phyloP scores from a whole-genome alignment of 35 echinoderm and acorn worm species.

The Lytechinus pictus region DNA sequence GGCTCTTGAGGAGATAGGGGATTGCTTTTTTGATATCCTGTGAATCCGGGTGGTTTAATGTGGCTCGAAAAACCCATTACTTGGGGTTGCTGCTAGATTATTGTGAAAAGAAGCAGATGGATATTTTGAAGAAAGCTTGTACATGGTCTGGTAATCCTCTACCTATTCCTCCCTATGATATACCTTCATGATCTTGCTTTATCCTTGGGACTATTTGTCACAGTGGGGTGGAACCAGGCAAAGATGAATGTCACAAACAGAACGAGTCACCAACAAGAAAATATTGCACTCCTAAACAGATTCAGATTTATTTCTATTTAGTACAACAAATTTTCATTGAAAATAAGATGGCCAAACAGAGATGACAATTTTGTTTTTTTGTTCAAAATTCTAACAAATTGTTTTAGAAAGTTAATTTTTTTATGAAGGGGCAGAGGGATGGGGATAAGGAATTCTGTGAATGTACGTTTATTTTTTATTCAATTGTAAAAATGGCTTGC shows the following conservation, averaged over 20 bases:
- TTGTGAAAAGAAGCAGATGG: background rate
- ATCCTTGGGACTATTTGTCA: slow-evolving; percentile 8
- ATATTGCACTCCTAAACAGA: background rate
- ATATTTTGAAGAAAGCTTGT: slow-evolving; percentile 20
- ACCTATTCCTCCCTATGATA: background rate
- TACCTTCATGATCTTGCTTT: background rate
- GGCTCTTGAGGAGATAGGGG: background rate
- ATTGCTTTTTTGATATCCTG: background rate
- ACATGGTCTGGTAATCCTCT: slow-evolving; percentile 25
- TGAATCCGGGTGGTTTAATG: background rate
- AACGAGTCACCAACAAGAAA: background rate
- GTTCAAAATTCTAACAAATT: no score
- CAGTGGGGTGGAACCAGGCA: background rate
- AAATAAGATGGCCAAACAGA: background rate
- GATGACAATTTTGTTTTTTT: background rate
- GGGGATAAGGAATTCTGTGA: no score
- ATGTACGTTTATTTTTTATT: no score
- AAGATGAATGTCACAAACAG: background rate
- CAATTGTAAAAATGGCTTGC: no score
- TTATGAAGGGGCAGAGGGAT: no score
- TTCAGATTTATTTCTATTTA: background rate
- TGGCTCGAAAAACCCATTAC: slow-evolving; percentile 21
- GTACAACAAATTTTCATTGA: background rate
- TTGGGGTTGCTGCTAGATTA: background rate
- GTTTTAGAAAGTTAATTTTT: no score